Base-by-base conservation (phyloP, 2,113 vertebrate species). In the Phylloscopus whistleri region DNA sequence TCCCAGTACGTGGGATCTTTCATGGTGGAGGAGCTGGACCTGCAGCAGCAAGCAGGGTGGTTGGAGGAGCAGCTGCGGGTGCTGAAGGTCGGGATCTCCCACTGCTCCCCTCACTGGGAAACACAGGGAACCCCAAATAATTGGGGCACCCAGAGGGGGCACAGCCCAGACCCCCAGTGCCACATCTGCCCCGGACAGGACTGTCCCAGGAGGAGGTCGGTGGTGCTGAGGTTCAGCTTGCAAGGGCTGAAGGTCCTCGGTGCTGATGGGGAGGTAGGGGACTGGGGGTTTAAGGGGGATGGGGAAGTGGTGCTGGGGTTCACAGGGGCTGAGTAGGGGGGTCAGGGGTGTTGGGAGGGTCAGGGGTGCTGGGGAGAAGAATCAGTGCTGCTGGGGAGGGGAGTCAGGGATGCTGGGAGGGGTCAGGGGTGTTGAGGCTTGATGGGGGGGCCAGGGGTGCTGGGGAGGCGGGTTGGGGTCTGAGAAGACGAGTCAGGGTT, bases 201-300 rank as follows among this genome's bases (percentile, higher is more conserved):
- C 55, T 99, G 97, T 95, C 98, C 97, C 70, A 97, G 97, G 26
- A 97, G 98, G 67, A 97, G 97, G 28, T 46, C 97, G 0, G 99
- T 99, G 37, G 97, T 98, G 82, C 97, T 99, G 44, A 99, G 98
- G 76, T 99, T 99, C 98, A 91, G 98, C 70, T 94, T 98, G 83
- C 99, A 98, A 97, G 99, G 99, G 8, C 97, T 99, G 95, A 99
- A 99, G 97, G 98, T 99, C 96, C 99, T 99, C n/a, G 95, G 98
- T 1, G 98, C 98, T 26, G 99, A 99, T 23, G 98, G 99, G 24
- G 98, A 98, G 95, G 99, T 99, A 37, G 37, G 37, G 37, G 37
- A 37, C 37, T 10, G 37, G 37, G 37, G 37, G 37, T 37, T 37
- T 10, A 37, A 37, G 37, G 37, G 37, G 37, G 37, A 37, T 37